These are phyloP conservation scores for Poeciliopsis prolifica DNA, from an alignment of 2,113 vertebrate species.

Conservation along the genomic window DNA sequence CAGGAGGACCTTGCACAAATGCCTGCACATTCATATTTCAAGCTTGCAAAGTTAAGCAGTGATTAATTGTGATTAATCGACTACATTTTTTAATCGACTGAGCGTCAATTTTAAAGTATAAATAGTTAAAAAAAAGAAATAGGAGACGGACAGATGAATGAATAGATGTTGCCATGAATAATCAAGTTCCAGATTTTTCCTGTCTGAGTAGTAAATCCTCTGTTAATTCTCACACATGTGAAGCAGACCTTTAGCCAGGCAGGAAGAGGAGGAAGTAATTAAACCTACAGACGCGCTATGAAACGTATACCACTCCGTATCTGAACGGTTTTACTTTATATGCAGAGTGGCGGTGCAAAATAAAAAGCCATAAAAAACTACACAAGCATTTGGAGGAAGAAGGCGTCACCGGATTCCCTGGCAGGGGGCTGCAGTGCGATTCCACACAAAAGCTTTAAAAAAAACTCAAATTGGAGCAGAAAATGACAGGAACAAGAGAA, in stretches of 20 bases:
- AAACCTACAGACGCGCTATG: slow-evolving; percentile 15
- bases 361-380: not conserved
- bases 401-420: too few species aligned
- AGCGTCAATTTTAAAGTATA: not conserved
- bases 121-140: not conserved
- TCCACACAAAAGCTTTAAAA: not conserved
- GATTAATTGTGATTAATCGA: too few species aligned
- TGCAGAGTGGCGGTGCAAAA: not conserved
- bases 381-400: too few species aligned
- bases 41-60: too few species aligned
- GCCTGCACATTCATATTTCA: too few species aligned
- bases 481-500: not conserved
- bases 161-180: not conserved
- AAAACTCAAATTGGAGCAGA: not conserved
- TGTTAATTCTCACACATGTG: slow-evolving; percentile 13
- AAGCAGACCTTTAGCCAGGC: slow-evolving; percentile 6
- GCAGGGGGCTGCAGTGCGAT: not conserved
- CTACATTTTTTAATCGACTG: too few species aligned
- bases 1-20: too few species aligned
- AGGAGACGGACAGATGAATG: not conserved
- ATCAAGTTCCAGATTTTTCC: slow-evolving; percentile 2
- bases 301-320: slow-evolving; percentile 18
- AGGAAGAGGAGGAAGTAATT: slow-evolving; percentile 13
- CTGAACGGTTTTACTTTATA: slow-evolving; percentile 9
- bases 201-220: not conserved